A percentile compares a stretch with the other conserved stretches of the same genome.
Conservation (phyloP, 2,113 vertebrate species). For the Zosterops lateralis region DNA sequence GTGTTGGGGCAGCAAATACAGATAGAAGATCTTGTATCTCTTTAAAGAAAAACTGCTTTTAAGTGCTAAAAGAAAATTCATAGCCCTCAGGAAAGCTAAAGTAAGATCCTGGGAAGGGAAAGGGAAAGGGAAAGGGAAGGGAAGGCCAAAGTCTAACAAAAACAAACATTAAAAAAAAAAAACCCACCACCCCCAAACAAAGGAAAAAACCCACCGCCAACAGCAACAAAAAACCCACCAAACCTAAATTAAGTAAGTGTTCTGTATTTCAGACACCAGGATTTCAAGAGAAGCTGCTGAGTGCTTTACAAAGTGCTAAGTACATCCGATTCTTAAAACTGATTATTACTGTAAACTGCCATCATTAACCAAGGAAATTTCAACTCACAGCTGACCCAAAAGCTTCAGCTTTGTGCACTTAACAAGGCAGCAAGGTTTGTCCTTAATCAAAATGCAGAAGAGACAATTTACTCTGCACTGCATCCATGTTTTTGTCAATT, state of each 20-base stretch:
- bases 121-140: neutral
- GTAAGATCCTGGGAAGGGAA: neutral
- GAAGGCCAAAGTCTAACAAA: neutral
- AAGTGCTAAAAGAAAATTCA: neutral
- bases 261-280: neutral
- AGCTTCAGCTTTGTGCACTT: neutral
- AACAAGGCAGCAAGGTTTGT: neutral
- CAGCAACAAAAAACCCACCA: neutral
- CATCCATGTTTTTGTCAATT: neutral
- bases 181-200: neutral
- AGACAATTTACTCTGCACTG: neutral
- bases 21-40: neutral
- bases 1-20: neutral
- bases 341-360: neutral
- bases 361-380: neutral
- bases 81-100: neutral
- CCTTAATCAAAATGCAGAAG: neutral
- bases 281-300: neutral
- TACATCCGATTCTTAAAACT: neutral
- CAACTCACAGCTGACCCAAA: neutral
- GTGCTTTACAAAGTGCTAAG: neutral
- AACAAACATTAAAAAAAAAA: neutral
- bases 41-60: neutral
- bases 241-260: neutral
- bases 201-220: fast-evolving